Conservation (phyloP, 2,113 vertebrate species). For the Periophthalmodon schlosseri region DNA sequence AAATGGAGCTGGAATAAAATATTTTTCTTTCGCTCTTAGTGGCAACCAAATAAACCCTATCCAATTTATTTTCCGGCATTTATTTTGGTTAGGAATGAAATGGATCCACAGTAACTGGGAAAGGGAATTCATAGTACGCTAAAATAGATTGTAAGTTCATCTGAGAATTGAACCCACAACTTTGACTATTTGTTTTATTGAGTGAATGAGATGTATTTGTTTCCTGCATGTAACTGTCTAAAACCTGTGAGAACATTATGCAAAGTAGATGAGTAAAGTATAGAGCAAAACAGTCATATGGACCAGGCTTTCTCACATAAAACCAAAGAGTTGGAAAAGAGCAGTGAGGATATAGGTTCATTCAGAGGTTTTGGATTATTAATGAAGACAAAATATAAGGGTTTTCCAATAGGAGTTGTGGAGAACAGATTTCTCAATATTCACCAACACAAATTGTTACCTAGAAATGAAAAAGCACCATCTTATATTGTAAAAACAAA, state of each 20-base stretch:
- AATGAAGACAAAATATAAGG: background rate
- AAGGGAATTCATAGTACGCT: background rate
- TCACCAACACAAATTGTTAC: too few species aligned
- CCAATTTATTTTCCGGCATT: background rate
- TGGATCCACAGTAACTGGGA: background rate
- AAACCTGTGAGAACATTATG: background rate
- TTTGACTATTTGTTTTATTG: conserved; percentile 10
- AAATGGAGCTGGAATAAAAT: background rate
- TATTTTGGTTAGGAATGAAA: background rate
- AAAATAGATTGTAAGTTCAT: background rate
- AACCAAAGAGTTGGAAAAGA: background rate
- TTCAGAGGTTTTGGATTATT: background rate
- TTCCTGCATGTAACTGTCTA: background rate
- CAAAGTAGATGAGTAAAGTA: background rate
- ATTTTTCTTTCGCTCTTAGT: background rate
- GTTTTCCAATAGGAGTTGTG: too few species aligned
- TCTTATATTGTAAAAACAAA: background rate
- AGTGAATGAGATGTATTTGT: background rate
- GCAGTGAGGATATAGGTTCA: background rate
- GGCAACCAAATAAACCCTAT: background rate
- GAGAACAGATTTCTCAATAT: too few species aligned
- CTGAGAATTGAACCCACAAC: background rate
- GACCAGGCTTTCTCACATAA: background rate
- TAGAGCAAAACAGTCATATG: background rate
- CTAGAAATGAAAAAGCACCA: too few species aligned